Evolutionary conservation across 2,797 vertebrate species (phyloP), one percentile per base, ranked within the genome.

Genomic region (Bufotes viridis): DNA sequence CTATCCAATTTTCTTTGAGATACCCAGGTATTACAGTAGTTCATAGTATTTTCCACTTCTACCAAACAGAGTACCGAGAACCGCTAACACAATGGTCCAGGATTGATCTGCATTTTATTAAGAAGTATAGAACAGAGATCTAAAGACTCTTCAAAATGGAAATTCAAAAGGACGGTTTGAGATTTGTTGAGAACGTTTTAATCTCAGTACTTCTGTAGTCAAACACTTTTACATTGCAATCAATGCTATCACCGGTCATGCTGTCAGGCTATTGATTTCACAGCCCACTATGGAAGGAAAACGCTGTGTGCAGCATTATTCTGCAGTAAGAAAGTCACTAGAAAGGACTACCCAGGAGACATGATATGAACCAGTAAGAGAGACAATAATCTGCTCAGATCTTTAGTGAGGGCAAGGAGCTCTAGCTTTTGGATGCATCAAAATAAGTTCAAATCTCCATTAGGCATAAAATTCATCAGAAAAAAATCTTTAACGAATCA

Each of bases 241-340:
- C 75, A 55, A 78, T 78, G 75, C 22, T 78, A 12, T 15, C 12
- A 24, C 53, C 55, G 75, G 75, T 78, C 74, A 76, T 24, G 6
- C 51, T 53, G 74, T 76, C 51, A 78, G 4, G 12, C 22, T 51
- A 78, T 78, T 78, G 75, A 78, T 78, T 24, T 55, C 22, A 22
- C 13, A 78, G 51, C 11, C 75, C 75, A n/a, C 75, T 14, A 7
- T 11, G 13, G 42, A 12, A 24, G n/a, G 20, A 78, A 55, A 78
- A 78, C 22, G 42, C 74, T 14, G 51, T 24, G 51, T 24, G 22
- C 51, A 78, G 49, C 75, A 78, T 55, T 78, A 78, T 78, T 78
- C 55, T 7, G 22, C 22, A 78, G 72, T 20, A 74, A 22, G 20
- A 55, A 55, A 74, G 34, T 49, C 70, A 74, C 29, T 74, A 18